phyloP scores from a whole-genome alignment of 2,797 vertebrate genomes.

The Chloroceryle amazona region DNA sequence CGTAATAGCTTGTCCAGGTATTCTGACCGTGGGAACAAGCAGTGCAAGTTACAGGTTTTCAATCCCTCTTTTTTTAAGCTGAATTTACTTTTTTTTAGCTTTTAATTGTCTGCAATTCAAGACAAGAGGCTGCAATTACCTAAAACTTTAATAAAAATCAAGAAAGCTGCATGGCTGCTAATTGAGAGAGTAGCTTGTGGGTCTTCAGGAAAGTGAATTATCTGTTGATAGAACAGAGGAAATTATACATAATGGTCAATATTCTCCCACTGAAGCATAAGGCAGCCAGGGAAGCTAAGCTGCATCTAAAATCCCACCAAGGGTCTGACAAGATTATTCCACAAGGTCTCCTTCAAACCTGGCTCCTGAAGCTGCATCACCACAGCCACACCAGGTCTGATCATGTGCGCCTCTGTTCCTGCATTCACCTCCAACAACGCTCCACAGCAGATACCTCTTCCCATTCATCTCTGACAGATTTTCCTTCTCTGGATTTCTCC shows the following conservation, averaged over 20 bases:
- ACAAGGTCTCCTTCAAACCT: not conserved
- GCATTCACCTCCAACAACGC: fast-evolving
- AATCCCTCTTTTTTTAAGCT: not conserved
- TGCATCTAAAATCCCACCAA: not conserved
- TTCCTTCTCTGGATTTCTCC: not conserved
- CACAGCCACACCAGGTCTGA: fast-evolving
- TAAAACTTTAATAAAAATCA: not conserved
- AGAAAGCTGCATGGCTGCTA: not conserved
- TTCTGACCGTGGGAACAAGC: not conserved
- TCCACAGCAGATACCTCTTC: not conserved
- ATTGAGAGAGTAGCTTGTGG: not conserved
- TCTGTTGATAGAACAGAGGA: not conserved
- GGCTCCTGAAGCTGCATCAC: not conserved
- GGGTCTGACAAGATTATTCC: not conserved
- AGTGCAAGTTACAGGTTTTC: not conserved
- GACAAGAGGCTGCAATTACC: not conserved
- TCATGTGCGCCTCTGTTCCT: not conserved
- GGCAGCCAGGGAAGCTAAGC: not conserved
- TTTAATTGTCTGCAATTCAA: not conserved
- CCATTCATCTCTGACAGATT: not conserved
- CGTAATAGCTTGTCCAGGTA: not conserved
- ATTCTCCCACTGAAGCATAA: not conserved
- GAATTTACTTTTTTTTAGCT: not conserved
- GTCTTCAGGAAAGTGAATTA: not conserved
- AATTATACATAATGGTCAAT: not conserved